Evolutionary conservation across 2,888 invertebrate species (phyloP), one percentile per base, ranked within the genome.

Genomic region (Epinotia ramella): DNA sequence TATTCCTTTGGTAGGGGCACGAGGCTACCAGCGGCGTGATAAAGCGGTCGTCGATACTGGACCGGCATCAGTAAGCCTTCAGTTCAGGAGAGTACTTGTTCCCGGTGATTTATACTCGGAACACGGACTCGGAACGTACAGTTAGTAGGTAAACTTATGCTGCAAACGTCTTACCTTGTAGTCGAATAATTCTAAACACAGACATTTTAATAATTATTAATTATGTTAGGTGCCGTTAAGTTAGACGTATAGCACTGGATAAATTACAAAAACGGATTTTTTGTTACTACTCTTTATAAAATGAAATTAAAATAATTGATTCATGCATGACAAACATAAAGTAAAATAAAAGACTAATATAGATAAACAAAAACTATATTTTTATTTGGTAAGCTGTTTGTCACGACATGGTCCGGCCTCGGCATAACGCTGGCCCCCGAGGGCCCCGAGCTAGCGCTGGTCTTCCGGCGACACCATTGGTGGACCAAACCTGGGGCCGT

Each of bases 1-100:
- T 53, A 53, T 53, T 18, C 20, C 67, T 40, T 53, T 72, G 56
- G 72, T 76, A 76, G 44, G 76, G 71, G 68, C 28, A n/a, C 20
- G 24, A 24, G 62, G 57, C 20, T 44, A 46, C 57, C 59, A 24
- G 64, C n/a, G 69, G 74, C 69, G 74, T 74, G 69, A 74, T 65
- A 40, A 66, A 75, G 57, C 62, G 49, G 13, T 53, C 75, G 75
- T 75, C 75, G 65, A 75, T 75, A 60, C 49, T 73, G 62, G 66
- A 53, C 49, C 60, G 33, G 70, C 49, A 75, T 75, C 70, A 75
- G 71, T 75, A 75, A 70, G 70, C 60, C 44, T 75, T 70, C 59
- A 74, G 64, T 74, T 64, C 65, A 71, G 70, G 65, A 40, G 65
- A 33, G 53, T 16, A 59, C 57, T 75, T 71, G 65, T 75, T 70